A percentile compares a stretch with the other conserved stretches of the same genome.
These are phyloP conservation scores for Invenusta paracnida DNA, from an alignment of 2,888 invertebrate genomes.

Conservation along the genomic window DNA sequence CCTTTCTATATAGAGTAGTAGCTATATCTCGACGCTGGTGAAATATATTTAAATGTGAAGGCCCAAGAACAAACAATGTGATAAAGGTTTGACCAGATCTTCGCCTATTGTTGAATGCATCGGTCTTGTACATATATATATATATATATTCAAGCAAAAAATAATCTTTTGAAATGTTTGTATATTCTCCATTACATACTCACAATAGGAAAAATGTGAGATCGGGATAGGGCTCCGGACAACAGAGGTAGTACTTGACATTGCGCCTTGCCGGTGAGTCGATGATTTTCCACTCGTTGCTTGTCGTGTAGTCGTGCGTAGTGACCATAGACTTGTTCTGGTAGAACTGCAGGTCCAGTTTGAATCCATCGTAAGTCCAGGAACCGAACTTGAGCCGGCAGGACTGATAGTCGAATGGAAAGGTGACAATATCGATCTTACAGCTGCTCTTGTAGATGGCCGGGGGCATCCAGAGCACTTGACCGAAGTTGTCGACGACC, in stretches of 20 bases:
- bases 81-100: too few species aligned
- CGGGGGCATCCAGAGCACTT: conserved; percentile 55
- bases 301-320: conserved; percentile 53
- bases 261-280: conserved; percentile 51
- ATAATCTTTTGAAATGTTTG: too few species aligned
- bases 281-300: conserved; percentile 59
- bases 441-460: conserved; percentile 59
- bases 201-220: conserved; percentile 55
- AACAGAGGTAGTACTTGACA: conserved; percentile 63
- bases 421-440: conserved; percentile 57
- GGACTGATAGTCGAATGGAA: conserved; percentile 59
- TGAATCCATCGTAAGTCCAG: conserved; percentile 45
- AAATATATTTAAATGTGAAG: too few species aligned
- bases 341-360: conserved; percentile 43
- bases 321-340: conserved; percentile 42
- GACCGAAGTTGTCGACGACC: conserved; percentile 52
- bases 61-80: too few species aligned
- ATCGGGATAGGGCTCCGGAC: conserved; percentile 59
- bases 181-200: too few species aligned
- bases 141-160: too few species aligned
- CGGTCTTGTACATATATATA: too few species aligned
- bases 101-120: too few species aligned
- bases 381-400: conserved; percentile 58
- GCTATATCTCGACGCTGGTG: too few species aligned
- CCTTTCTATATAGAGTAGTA: too few species aligned